These are phyloP conservation scores for Eidolon helvum DNA, from an alignment of 2,113 vertebrate species.

Conservation along the genomic window DNA sequence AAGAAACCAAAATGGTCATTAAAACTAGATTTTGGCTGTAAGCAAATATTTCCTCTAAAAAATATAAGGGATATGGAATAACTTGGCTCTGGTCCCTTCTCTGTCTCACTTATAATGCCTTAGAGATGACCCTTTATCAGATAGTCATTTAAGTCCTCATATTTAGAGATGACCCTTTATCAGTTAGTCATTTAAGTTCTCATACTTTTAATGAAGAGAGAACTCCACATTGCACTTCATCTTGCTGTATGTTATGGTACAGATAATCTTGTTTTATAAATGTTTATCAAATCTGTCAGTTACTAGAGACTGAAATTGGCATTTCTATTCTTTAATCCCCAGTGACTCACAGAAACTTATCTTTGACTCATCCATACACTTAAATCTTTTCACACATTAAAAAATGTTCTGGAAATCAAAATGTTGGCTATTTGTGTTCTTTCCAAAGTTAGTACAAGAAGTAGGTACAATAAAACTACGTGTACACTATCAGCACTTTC, in stretches of 20 bases:
- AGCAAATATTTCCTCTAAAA: background rate
- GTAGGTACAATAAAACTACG: constrained; percentile 49
- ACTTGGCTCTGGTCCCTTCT: background rate
- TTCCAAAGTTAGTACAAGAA: constrained; percentile 64
- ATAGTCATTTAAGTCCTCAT: constrained; percentile 4
- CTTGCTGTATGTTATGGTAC: constrained; percentile 70
- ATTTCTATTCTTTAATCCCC: constrained; percentile 69
- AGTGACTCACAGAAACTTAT: constrained; percentile 72
- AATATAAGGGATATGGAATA: background rate
- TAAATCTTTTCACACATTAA: constrained; percentile 61
- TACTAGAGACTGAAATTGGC: constrained; percentile 69
- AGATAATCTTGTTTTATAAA: constrained; percentile 77
- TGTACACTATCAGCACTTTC: background rate
- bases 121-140: background rate
- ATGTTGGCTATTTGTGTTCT: constrained; percentile 61
- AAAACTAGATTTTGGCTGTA: background rate
- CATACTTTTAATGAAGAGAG: background rate
- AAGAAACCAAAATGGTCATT: background rate
- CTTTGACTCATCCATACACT: constrained; percentile 74
- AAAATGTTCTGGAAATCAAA: constrained; percentile 64
- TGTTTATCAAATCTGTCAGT: constrained; percentile 78
- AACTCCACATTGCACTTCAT: background rate
- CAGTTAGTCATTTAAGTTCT: constrained; percentile 5
- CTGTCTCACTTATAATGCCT: background rate
- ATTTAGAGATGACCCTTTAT: background rate